phyloP scores from a whole-genome alignment of 2,113 vertebrate species.

The Scophthalmus maximus region DNA sequence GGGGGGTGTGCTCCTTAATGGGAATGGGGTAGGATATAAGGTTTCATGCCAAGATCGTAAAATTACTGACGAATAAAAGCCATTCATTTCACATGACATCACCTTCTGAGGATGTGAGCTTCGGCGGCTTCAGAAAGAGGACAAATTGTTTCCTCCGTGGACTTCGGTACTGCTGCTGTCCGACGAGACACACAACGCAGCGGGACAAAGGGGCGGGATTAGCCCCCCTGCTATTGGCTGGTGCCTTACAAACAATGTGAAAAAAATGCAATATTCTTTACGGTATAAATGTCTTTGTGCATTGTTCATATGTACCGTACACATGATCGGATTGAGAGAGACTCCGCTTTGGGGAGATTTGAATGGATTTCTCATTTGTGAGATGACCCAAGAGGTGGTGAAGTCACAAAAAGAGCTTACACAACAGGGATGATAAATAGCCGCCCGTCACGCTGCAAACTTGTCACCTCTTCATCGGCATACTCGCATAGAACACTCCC shows the following conservation, averaged over 20 bases:
- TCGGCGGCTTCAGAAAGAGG: constrained; percentile 64
- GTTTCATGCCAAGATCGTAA: constrained; percentile 81
- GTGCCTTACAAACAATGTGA: constrained; percentile 53
- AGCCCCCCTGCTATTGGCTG: constrained; percentile 27
- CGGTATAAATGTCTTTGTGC: constrained; percentile 27
- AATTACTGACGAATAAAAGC: constrained; percentile 80
- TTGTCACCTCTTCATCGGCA: constrained; percentile 18
- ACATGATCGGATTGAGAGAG: constrained; percentile 39
- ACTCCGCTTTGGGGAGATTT: constrained; percentile 51
- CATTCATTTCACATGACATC: constrained; percentile 82
- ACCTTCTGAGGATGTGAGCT: constrained; percentile 75
- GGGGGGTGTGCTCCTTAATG: constrained; percentile 61
- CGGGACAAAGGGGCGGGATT: constrained; percentile 58
- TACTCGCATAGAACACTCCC: constrained; percentile 56
- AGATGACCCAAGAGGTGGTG: constrained; percentile 56
- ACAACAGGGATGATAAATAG: constrained; percentile 61
- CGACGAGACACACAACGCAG: constrained; percentile 54
- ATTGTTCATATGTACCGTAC: constrained; percentile 33
- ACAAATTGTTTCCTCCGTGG: constrained; percentile 67
- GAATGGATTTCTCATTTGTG: constrained; percentile 61
- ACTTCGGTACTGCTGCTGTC: constrained; percentile 47
- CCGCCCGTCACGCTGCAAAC: constrained; percentile 32
- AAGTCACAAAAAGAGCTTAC: constrained; percentile 50
- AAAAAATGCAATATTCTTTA: constrained; percentile 51
- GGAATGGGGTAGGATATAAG: constrained; percentile 70